phyloP scores from a whole-genome alignment of 2,888 invertebrate genomes.

The Andrena chrysosceles region DNA sequence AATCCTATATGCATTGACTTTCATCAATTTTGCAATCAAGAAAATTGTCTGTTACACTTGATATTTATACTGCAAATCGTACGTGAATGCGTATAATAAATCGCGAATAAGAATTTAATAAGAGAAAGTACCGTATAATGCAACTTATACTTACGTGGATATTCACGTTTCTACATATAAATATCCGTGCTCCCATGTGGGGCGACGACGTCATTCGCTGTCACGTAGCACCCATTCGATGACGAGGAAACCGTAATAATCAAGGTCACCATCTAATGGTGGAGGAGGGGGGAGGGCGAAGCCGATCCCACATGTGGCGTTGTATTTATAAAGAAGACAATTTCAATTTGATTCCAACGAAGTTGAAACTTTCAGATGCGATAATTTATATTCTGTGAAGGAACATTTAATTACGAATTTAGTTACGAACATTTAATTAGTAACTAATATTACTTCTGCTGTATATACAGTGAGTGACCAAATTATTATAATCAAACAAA shows the following conservation, averaged over 20 bases:
- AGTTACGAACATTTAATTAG: neutral
- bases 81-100: neutral
- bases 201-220: conserved; percentile 20
- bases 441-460: too few relatives aligned
- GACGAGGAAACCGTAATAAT: conserved; percentile 68
- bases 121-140: too few relatives aligned
- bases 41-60: neutral
- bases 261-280: conserved; percentile 46
- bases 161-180: neutral
- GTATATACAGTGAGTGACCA: too few relatives aligned
- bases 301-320: conserved; percentile 2
- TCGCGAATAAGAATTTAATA: too few relatives aligned
- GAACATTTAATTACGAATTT: too few relatives aligned
- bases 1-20: too few relatives aligned
- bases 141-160: too few relatives aligned
- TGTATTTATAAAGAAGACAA: conserved; percentile 1
- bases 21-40: neutral
- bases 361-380: neutral
- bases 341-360: conserved; percentile 3
- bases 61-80: neutral
- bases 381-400: too few relatives aligned
- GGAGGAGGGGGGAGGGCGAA: neutral
- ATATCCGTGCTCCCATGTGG: conserved; percentile 1
- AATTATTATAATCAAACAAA: too few relatives aligned
- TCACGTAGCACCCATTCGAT: conserved; percentile 40